Evolutionary conservation across 2,888 invertebrate species (phyloP).

Genomic region (Hyles lineata): DNA sequence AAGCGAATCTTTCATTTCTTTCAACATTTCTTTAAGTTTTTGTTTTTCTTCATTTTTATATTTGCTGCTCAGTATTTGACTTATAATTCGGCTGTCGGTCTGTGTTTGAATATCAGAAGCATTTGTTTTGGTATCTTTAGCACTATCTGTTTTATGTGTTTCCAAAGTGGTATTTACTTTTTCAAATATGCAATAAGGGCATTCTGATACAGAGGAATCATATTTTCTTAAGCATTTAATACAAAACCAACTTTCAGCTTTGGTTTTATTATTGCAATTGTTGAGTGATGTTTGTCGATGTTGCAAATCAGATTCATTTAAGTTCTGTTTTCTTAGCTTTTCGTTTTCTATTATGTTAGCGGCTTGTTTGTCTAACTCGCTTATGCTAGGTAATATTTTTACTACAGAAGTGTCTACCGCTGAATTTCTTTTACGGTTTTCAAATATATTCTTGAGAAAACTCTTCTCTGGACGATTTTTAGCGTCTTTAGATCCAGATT

Average conservation of each 20-base stretch:
- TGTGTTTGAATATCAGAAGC: constrained; percentile 57
- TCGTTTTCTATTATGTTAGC: constrained; percentile 88
- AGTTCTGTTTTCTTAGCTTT: constrained; percentile 63
- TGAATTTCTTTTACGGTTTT: constrained; percentile 73
- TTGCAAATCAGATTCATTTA: neutral
- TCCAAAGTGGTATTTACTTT: constrained; percentile 34
- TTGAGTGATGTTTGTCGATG: neutral
- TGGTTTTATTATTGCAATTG: neutral
- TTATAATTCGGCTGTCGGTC: constrained; percentile 48
- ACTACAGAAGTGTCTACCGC: constrained; percentile 67
- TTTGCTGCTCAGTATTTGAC: constrained; percentile 39
- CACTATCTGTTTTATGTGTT: neutral
- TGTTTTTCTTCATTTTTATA: constrained; percentile 77
- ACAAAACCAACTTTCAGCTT: constrained; percentile 65
- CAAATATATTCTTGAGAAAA: constrained; percentile 82
- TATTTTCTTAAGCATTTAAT: constrained; percentile 70
- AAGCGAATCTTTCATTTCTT: constrained; percentile 91
- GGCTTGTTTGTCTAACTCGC: constrained; percentile 92
- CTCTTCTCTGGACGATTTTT: constrained; percentile 80
- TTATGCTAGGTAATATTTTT: constrained; percentile 89
- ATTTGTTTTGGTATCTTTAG: constrained; percentile 31
- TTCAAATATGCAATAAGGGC: constrained; percentile 55
- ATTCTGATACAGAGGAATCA: constrained; percentile 61
- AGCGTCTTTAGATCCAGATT: constrained; percentile 53
- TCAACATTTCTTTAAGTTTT: constrained; percentile 88